A percentile compares a stretch with the other conserved stretches of the same genome.
Evolutionary conservation across 2,797 vertebrate genomes (phyloP).

Genomic region (Melanotaenia nigrans): DNA sequence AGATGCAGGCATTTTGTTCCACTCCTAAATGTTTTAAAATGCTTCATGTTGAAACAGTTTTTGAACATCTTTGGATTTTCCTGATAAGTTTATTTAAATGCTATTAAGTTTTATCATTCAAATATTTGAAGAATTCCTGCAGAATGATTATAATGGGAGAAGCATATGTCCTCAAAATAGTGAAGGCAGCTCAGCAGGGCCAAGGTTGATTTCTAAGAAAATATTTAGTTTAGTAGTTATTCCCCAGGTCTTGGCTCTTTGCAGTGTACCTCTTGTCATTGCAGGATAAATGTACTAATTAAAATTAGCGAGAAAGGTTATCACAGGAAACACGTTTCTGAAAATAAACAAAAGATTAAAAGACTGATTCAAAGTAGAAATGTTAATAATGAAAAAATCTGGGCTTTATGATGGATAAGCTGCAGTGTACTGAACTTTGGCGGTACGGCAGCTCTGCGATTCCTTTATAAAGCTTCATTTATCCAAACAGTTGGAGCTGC

Average conservation of each 20-base stretch:
- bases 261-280: conserved; percentile 43
- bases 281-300: conserved; percentile 71
- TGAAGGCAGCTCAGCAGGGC: background rate
- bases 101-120: background rate
- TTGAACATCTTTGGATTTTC: conserved; percentile 1
- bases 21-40: background rate
- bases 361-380: conserved; percentile 12
- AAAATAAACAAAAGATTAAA: conserved; percentile 5
- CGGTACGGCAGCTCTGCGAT: background rate
- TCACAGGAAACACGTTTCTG: conserved; percentile 26
- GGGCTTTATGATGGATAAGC: background rate
- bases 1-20: conserved; percentile 2
- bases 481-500: conserved; percentile 8
- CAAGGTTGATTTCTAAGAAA: conserved; percentile 9
- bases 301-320: conserved; percentile 57
- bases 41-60: background rate
- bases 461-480: background rate
- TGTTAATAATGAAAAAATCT: conserved; percentile 19
- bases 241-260: conserved; percentile 1
- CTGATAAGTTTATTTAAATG: conserved; percentile 1
- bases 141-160: background rate
- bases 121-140: background rate
- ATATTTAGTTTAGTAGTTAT: conserved; percentile 23
- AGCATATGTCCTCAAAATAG: background rate
- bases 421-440: background rate